Base-by-base conservation (phyloP, 1,140 invertebrate species). In the Akabosia matsudoensis region DNA sequence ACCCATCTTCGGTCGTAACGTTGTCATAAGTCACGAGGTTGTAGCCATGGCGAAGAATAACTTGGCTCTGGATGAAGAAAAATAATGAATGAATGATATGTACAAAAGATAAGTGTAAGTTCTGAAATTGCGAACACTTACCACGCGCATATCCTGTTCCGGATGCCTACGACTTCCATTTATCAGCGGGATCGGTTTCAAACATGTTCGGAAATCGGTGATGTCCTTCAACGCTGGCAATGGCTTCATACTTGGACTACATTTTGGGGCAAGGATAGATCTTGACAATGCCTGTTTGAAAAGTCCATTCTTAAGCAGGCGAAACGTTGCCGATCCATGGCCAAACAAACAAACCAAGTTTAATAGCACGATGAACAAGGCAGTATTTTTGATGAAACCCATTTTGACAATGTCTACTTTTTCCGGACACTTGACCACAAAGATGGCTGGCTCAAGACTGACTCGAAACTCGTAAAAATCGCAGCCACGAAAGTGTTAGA, bases 1-100 rank as follows among this genome's bases (percentile, higher is more conserved):
- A n/a, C 7, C 67, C 67, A 22, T 70, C 67, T 34, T 70, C 3
- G 28, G 67, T 67, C 4, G 61, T 70, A 16, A 70, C 67, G 28
- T 70, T 34, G 28, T 7, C 31, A 16, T 34, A 34, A 10, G 28
- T 34, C 14, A 70, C 67, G 3, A 34, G 4, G 24, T 56, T 56
- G 28, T 70, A 70, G 28, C 33, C 67, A 70, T 30, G 16, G 7
- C 4, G 1, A 2, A 4, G 7, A 14, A 70, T 33, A 26, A 70
- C 67, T 70, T 70, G 10, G 22, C 24, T 34, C 67, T 56, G n/a
- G n/a, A n/a, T n/a, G n/a, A 56, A 16, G 54, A 45, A 45, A 45
- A 45, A 45, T 18, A 45, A 18, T 7, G 37, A 7, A 45, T 10
- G n/a, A 7, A 45, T 45, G 37, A 45, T 45, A 10, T 45, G 7